Percentiles rank a stretch among this genome's conserved stretches.
phyloP scores from a whole-genome alignment of 1,140 invertebrate species.

The Ceratina calcarata region DNA sequence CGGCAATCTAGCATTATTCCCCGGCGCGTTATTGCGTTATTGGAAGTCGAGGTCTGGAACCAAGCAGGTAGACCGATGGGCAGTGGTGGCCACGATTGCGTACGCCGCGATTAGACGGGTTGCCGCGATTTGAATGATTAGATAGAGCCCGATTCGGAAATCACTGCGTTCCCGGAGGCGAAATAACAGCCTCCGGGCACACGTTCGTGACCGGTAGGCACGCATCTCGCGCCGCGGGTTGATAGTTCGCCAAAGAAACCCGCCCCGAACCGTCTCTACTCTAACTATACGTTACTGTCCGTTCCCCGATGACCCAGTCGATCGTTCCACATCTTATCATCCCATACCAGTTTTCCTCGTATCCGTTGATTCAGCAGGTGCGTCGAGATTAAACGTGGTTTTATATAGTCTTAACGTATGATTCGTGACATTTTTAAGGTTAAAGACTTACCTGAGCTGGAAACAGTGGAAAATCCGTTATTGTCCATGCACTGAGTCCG shows the following conservation, averaged over 20 bases:
- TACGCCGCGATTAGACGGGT: constrained; percentile 55
- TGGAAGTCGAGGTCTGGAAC: constrained; percentile 17
- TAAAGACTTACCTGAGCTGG: too few relatives aligned
- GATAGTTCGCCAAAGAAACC: constrained; percentile 53
- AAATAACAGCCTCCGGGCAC: constrained; percentile 70
- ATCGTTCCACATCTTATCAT: constrained; percentile 45
- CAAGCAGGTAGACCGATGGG: constrained; percentile 20
- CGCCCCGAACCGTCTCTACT: constrained; percentile 5
- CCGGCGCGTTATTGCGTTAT: constrained; percentile 47
- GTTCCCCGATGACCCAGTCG: constrained; percentile 48
- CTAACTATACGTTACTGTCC: constrained; percentile 54
- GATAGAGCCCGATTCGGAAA: constrained; percentile 69
- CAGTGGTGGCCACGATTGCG: constrained; percentile 15
- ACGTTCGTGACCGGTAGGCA: constrained; percentile 62
- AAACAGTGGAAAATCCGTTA: too few relatives aligned
- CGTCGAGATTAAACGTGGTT: constrained; percentile 52
- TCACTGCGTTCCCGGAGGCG: constrained; percentile 53
- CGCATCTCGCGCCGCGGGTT: constrained; percentile 55
- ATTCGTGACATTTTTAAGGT: not conserved
- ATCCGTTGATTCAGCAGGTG: constrained; percentile 56
- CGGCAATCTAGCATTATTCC: constrained; percentile 50
- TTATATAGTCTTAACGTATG: not conserved
- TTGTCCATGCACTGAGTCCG: too few relatives aligned
- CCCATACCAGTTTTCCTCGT: not conserved
- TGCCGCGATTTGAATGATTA: constrained; percentile 73